Conservation (phyloP, 35 echinoderm and acorn worm genomes). For the Eucidaris tribuloides region DNA sequence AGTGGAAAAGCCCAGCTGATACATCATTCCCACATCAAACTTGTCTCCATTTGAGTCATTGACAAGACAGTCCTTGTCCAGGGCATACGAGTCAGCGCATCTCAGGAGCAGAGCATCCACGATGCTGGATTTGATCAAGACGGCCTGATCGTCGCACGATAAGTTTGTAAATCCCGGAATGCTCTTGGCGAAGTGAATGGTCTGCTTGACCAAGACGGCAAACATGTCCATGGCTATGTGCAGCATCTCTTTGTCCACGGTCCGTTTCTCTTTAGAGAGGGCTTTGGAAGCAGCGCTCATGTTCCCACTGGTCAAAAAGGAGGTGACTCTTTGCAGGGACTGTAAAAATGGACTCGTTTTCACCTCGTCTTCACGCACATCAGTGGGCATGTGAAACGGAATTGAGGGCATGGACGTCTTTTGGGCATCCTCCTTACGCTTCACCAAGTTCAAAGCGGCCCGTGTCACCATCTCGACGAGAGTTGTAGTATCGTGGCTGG, state of each 20-base stretch:
- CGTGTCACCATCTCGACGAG: slow-evolving; percentile 20
- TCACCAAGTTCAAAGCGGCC: background rate
- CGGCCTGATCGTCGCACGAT: slow-evolving; percentile 91
- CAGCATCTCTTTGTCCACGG: slow-evolving; percentile 78
- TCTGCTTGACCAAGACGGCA: slow-evolving; percentile 88
- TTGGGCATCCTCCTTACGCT: slow-evolving; percentile 2
- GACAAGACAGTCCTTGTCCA: slow-evolving; percentile 73
- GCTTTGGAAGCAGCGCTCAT: slow-evolving; percentile 7
- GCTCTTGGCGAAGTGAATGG: slow-evolving; percentile 87
- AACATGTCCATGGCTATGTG: slow-evolving; percentile 99
- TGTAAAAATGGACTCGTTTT: slow-evolving; percentile 22
- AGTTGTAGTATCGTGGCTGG: background rate
- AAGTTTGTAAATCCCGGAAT: slow-evolving; percentile 93
- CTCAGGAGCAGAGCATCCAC: slow-evolving; percentile 80
- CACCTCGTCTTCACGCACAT: slow-evolving; percentile 18
- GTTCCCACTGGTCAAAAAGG: slow-evolving; percentile 50
- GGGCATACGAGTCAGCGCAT: slow-evolving; percentile 78
- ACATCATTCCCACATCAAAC: slow-evolving; percentile 96
- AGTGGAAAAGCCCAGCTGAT: slow-evolving; percentile 80
- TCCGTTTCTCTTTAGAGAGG: slow-evolving; percentile 13
- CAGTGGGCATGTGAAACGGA: slow-evolving; percentile 7
- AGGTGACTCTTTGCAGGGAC: slow-evolving; percentile 49
- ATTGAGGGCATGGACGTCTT: slow-evolving; percentile 9
- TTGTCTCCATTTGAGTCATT: slow-evolving; percentile 89
- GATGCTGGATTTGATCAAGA: slow-evolving; percentile 87